Percentiles rank a stretch among this genome's conserved stretches.
Evolutionary conservation across 2,888 invertebrate species (phyloP).

Genomic region (Lapara coniferarum): DNA sequence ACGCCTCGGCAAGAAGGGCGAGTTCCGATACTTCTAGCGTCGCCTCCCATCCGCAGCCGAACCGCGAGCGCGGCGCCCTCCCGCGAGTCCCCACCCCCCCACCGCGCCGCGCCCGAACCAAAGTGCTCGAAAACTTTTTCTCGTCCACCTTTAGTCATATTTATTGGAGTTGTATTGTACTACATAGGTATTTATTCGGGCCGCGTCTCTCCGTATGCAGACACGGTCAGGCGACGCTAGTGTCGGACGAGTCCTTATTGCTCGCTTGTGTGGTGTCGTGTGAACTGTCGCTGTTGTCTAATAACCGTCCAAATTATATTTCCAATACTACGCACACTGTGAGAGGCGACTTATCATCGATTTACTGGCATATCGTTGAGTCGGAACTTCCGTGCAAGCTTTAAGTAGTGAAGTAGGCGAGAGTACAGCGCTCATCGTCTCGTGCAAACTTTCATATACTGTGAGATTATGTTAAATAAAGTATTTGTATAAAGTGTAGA

Average conservation of each 20-base stretch:
- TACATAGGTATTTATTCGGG: background rate
- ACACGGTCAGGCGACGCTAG: conserved; percentile 36
- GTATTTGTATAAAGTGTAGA: background rate
- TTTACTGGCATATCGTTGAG: background rate
- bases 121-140: conserved; percentile 2
- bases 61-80: background rate
- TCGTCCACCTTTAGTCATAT: conserved; percentile 16
- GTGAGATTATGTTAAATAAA: conserved; percentile 1
- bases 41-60: background rate
- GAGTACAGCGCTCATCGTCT: background rate
- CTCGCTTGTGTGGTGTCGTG: conserved; percentile 37
- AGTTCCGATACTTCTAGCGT: conserved; percentile 94
- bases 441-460: background rate
- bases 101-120: background rate
- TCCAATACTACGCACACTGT: background rate
- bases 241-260: conserved; percentile 30
- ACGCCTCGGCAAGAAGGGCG: conserved; percentile 96
- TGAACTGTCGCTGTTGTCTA: conserved; percentile 19
- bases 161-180: conserved; percentile 7
- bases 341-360: background rate
- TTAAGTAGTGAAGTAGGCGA: background rate
- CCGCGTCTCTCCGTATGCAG: background rate
- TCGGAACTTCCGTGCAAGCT: background rate
- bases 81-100: background rate
- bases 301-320: background rate